Evolutionary conservation across 2,113 vertebrate species (phyloP).

Genomic region (Rhinoderma darwinii): DNA sequence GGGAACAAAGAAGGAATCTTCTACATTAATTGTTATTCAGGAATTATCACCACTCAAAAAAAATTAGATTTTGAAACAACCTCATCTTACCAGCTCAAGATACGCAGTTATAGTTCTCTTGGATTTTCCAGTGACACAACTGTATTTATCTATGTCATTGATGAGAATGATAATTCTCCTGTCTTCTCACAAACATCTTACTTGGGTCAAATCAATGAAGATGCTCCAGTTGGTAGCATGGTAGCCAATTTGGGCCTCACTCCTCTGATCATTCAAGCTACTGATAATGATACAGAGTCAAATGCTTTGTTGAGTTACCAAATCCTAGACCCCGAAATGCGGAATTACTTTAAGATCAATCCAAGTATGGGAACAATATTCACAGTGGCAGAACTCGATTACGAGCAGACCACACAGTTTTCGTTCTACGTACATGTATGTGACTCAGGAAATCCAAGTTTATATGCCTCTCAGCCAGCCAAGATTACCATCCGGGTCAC

Average conservation of each 20-base stretch:
- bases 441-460: conserved; percentile 83
- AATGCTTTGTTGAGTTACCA: conserved; percentile 86
- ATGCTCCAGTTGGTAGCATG: conserved; percentile 83
- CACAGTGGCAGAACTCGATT: conserved; percentile 80
- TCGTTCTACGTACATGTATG: conserved; percentile 83
- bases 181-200: conserved; percentile 78
- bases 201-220: conserved; percentile 85
- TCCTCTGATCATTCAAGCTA: conserved; percentile 85
- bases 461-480: conserved; percentile 81
- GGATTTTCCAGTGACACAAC: conserved; percentile 74
- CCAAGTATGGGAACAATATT: conserved; percentile 86
- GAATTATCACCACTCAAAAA: conserved; percentile 82
- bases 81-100: conserved; percentile 82
- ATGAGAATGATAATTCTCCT: conserved; percentile 92
- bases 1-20: conserved; percentile 84
- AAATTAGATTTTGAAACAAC: conserved; percentile 85
- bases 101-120: conserved; percentile 80
- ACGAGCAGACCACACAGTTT: conserved; percentile 80
- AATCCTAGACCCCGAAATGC: conserved; percentile 84
- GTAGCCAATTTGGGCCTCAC: conserved; percentile 81
- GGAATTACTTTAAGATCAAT: conserved; percentile 85
- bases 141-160: conserved; percentile 84
- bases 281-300: conserved; percentile 83
- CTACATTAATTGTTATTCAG: conserved; percentile 85
- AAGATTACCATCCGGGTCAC: conserved; percentile 80